These are phyloP conservation scores for Neotoma lepida DNA, from an alignment of 2,113 vertebrate species.

Conservation along the genomic window DNA sequence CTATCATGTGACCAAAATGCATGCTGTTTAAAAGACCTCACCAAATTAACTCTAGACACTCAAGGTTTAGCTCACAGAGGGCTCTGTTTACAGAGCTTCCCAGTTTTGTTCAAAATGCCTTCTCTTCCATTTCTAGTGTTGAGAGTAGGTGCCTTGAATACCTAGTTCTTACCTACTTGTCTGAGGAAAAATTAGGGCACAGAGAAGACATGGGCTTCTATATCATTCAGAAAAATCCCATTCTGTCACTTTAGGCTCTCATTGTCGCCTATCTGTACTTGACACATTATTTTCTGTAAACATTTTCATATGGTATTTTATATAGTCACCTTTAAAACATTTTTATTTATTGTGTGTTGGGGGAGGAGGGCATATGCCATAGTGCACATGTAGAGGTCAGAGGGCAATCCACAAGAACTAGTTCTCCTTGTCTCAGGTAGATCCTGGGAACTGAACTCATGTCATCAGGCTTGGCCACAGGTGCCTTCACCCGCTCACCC, in stretches of 20 bases:
- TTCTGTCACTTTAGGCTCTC: constrained; percentile 4
- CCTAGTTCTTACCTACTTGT: constrained; percentile 24
- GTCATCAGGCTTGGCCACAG: not conserved
- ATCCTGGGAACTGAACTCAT: not conserved
- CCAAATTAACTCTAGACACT: constrained; percentile 31
- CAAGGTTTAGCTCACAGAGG: not conserved
- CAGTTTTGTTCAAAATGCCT: not conserved
- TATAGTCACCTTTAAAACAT: not conserved
- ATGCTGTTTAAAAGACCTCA: constrained; percentile 12
- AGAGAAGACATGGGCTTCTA: constrained; percentile 7
- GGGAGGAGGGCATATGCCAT: not conserved
- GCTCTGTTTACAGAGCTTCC: constrained; percentile 22
- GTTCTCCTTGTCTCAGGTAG: not conserved
- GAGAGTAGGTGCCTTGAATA: constrained; percentile 23
- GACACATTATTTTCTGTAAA: constrained; percentile 55
- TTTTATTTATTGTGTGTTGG: not conserved
- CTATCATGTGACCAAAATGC: constrained; percentile 19
- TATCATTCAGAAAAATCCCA: constrained; percentile 7
- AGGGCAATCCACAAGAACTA: not conserved
- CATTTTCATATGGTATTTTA: not conserved
- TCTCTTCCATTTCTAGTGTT: constrained; percentile 28
- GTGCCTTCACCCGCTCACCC: not conserved
- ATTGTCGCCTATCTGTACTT: not conserved
- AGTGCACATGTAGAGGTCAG: not conserved
- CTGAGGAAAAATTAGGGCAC: constrained; percentile 24